Evolutionary conservation across 2,888 invertebrate genomes (phyloP).

Genomic region (Torymus tubicola): DNA sequence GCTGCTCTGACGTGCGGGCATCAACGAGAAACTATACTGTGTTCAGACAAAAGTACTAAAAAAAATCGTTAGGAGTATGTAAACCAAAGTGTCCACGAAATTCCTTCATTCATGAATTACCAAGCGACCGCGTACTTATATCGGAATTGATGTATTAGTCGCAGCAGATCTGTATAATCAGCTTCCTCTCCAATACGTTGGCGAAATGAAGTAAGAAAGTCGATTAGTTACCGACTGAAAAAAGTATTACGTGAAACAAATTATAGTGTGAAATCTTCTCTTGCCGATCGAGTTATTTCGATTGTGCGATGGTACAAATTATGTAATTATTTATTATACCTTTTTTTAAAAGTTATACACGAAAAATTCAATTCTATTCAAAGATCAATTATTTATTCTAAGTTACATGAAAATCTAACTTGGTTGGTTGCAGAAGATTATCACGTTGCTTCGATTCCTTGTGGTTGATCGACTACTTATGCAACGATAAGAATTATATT

Average conservation of each 20-base stretch:
- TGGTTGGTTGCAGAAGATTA: background rate
- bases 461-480: constrained; percentile 8
- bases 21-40: constrained; percentile 58
- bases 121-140: constrained; percentile 1
- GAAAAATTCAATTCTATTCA: no score
- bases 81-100: constrained; percentile 25
- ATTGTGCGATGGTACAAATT: background rate
- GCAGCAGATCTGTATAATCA: constrained; percentile 11
- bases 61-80: constrained; percentile 37
- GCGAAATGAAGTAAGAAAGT: constrained; percentile 12
- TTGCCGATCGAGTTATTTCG: constrained; percentile 3
- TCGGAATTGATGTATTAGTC: constrained; percentile 41
- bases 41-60: constrained; percentile 55
- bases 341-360: constrained; percentile 4
- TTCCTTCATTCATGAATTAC: constrained; percentile 16
- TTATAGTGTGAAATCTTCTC: background rate
- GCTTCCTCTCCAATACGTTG: constrained; percentile 4
- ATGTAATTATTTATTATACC: background rate
- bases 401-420: constrained; percentile 11
- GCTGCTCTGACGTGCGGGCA: constrained; percentile 10
- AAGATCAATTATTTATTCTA: background rate
- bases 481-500: constrained; percentile 30
- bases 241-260: background rate
- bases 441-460: background rate
- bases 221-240: constrained; percentile 15